Conservation (phyloP, 2,888 invertebrate species). For the Trissolcus japonicus region DNA sequence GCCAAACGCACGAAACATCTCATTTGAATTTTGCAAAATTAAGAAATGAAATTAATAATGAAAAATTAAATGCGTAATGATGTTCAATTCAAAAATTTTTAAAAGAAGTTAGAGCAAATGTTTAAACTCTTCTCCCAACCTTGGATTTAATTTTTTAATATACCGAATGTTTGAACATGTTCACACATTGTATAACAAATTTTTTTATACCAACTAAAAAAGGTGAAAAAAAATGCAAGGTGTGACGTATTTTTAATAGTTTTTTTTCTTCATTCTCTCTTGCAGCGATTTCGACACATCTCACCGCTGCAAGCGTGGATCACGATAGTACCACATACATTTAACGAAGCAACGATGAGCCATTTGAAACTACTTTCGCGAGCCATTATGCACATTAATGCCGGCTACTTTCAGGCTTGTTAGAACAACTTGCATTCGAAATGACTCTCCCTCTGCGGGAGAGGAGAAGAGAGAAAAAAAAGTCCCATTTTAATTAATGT, state of each 20-base stretch:
- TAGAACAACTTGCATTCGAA: constrained; percentile 41
- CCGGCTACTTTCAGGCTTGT: constrained; percentile 53
- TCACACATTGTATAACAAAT: neutral
- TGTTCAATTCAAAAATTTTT: too few species aligned
- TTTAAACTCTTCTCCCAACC: too few species aligned
- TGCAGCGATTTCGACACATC: constrained; percentile 55
- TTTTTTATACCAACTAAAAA: neutral
- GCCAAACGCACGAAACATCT: neutral
- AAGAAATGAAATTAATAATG: too few species aligned
- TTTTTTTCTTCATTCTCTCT: constrained; percentile 47
- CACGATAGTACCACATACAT: constrained; percentile 53
- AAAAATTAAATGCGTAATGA: too few species aligned
- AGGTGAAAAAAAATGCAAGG: constrained; percentile 12
- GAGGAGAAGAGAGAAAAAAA: constrained; percentile 3
- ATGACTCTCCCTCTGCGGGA: constrained; percentile 16
- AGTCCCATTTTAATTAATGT: neutral
- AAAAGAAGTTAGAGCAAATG: too few species aligned
- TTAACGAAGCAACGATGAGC: constrained; percentile 56
- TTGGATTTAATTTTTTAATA: too few species aligned
- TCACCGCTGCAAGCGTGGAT: constrained; percentile 52
- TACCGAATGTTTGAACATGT: neutral
- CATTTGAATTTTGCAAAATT: neutral
- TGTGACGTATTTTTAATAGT: constrained; percentile 36
- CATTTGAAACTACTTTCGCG: constrained; percentile 55
- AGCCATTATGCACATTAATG: constrained; percentile 56